phyloP scores from a whole-genome alignment of 2,113 vertebrate species.

The Campylomormyrus tamandua region DNA sequence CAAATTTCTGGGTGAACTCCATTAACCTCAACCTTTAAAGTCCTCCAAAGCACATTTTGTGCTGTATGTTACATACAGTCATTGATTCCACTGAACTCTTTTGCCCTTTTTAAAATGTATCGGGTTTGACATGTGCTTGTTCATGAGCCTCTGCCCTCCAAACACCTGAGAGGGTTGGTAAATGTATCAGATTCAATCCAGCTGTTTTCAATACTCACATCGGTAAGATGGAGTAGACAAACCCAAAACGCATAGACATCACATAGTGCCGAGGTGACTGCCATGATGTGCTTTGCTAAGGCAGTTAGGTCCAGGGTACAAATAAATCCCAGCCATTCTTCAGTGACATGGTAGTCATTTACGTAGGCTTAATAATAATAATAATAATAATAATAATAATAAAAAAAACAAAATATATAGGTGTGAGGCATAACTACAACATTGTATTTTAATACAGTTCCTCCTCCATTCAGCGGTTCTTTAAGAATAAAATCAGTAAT shows the following conservation, averaged over 20 bases:
- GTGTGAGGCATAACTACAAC: neutral
- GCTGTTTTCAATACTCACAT: neutral
- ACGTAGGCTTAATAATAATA: neutral
- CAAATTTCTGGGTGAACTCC: neutral
- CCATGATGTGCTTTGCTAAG: neutral
- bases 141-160: neutral
- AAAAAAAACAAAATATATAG: neutral
- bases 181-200: neutral
- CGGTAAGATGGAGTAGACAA: neutral
- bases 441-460: neutral
- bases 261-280: neutral
- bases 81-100: neutral
- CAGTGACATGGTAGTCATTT: neutral
- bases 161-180: neutral
- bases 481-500: neutral
- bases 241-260: neutral
- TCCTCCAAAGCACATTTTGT: neutral
- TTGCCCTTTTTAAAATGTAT: neutral
- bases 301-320: neutral
- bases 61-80: neutral
- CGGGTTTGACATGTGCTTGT: neutral
- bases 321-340: neutral
- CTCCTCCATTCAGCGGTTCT: neutral
- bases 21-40: neutral
- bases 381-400: neutral